A percentile compares a stretch with the other conserved stretches of the same genome.
phyloP scores from a whole-genome alignment of 2,888 invertebrate species.

The Orthosia cruda region DNA sequence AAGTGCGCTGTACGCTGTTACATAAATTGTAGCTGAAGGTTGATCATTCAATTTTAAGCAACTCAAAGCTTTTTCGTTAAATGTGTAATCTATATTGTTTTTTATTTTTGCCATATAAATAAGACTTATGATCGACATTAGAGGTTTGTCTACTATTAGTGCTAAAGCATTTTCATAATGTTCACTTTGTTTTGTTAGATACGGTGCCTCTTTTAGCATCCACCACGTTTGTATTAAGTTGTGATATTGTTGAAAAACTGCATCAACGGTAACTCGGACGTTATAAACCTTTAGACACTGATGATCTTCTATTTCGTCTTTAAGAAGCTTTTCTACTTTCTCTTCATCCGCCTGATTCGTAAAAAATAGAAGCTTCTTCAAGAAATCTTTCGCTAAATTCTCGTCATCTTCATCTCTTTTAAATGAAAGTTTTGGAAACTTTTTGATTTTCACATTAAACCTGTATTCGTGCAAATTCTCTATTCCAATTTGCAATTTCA shows the following conservation, averaged over 20 bases:
- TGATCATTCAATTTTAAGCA: constrained; percentile 13
- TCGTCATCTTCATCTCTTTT: constrained; percentile 19
- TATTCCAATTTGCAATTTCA: constrained; percentile 15
- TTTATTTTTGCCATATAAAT: constrained; percentile 20
- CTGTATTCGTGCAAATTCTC: constrained; percentile 37
- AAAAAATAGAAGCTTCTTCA: constrained; percentile 43
- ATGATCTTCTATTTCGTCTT: constrained; percentile 38
- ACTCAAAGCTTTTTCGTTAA: constrained; percentile 3
- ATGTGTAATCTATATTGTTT: constrained; percentile 26
- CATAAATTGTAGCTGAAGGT: constrained; percentile 4
- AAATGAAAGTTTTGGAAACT: constrained; percentile 35
- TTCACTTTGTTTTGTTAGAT: constrained; percentile 43
- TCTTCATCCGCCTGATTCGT: constrained; percentile 43
- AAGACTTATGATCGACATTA: constrained; percentile 23
- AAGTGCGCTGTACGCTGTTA: constrained; percentile 30
- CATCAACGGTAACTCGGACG: constrained; percentile 33
- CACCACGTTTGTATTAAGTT: constrained; percentile 60
- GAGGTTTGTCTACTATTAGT: constrained; percentile 36
- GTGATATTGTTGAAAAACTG: constrained; percentile 53
- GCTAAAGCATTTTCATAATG: constrained; percentile 39
- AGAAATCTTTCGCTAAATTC: constrained; percentile 36
- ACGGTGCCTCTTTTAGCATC: constrained; percentile 33
- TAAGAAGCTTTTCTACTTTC: constrained; percentile 33
- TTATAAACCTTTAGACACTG: neutral
- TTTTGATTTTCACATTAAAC: constrained; percentile 24